Evolutionary conservation across 2,888 invertebrate genomes (phyloP).

Genomic region (Octodonta nipae): DNA sequence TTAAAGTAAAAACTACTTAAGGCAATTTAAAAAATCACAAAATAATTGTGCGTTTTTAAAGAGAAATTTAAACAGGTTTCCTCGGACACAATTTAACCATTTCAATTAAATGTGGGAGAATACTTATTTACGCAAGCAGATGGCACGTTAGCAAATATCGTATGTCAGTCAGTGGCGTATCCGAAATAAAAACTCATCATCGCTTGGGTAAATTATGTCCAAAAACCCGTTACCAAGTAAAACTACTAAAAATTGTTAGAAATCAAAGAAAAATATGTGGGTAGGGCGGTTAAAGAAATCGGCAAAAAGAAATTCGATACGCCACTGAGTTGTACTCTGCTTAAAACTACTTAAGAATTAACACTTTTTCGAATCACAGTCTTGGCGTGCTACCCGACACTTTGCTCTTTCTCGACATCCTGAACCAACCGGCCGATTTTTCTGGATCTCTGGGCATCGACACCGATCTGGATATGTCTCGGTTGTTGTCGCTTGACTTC

Average conservation of each 20-base stretch:
- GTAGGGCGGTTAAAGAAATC: background rate
- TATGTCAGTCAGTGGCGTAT: background rate
- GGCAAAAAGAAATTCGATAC: background rate
- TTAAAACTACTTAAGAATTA: background rate
- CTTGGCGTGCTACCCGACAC: constrained; percentile 26
- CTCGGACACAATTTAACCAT: constrained; percentile 27
- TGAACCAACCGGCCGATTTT: constrained; percentile 63
- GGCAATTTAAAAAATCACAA: constrained; percentile 4
- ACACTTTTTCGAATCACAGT: constrained; percentile 21
- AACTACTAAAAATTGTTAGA: too few species aligned
- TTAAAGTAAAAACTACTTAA: constrained; percentile 11
- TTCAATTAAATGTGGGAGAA: constrained; percentile 28
- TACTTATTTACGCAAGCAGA: too few species aligned
- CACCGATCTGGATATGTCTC: constrained; percentile 48
- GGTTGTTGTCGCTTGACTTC: constrained; percentile 25
- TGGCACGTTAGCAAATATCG: background rate
- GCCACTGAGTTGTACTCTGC: constrained; percentile 2
- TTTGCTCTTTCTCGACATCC: constrained; percentile 42
- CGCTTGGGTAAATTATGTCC: too few species aligned
- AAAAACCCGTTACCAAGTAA: too few species aligned
- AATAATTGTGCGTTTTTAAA: background rate
- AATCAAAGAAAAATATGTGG: too few species aligned
- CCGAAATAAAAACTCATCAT: background rate
- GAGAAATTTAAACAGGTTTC: constrained; percentile 17
- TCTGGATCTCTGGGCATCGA: constrained; percentile 61